Base-by-base conservation (phyloP, 2,797 vertebrate species). In the Artibeus jamaicensis region DNA sequence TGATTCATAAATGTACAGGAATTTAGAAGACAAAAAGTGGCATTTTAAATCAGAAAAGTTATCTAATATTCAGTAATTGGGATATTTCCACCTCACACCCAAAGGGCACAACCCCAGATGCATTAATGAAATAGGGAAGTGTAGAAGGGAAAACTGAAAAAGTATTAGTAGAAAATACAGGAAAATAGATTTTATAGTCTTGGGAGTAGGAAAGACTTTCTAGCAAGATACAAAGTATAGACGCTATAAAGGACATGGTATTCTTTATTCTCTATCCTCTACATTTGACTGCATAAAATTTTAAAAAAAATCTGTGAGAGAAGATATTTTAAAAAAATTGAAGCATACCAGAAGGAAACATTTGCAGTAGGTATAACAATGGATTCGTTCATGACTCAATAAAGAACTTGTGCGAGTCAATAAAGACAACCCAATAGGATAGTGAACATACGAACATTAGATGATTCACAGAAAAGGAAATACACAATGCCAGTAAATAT, bases 11-110 rank as follows among this genome's bases (percentile, higher is more conserved):
- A 44, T 88, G 24, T 70, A 12, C 55, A 29, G 57, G 59, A 76
- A 26, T 74, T 46, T 39, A 57, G 46, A 24, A 84, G 24, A 78
- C 55, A 92, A 67, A 57, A 44, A n/a, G 6, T 83, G 29, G 32
- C 48, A 50, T 82, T 95, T 87, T 71, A 91, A 83, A 87, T 95
- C 29, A 68, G 76, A 32, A 62, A 46, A 89, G 77, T 15, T 83
- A 70, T 39, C 6, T 16, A 70, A 55, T 89, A 55, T 67, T 89
- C 34, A 93, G 4, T 81, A 89, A 55, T 34, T 15, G 15, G n/a
- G 24, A 42, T 73, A 85, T 93, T 85, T 73, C 26, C 79, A 29
- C 29, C 18, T 94, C 11, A 55, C 4, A 78, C 24, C 15, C 55
- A 92, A 89, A 78, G 53, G 50, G 11, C 26, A 67, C 46, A 89